Evolutionary conservation across 35 echinoderm and acorn worm species (phyloP).

Genomic region (Heliocidaris tuberculata): DNA sequence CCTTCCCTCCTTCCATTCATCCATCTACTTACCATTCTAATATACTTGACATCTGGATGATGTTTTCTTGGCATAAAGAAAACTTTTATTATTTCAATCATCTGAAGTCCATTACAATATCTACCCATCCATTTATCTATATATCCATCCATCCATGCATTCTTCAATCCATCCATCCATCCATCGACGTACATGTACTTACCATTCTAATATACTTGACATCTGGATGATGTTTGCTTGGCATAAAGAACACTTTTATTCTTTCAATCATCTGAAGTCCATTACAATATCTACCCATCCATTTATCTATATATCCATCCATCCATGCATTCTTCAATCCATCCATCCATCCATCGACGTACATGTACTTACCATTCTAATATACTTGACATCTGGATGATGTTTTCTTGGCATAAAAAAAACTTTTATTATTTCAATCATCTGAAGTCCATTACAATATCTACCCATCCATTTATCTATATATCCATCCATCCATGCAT

Average conservation of each 20-base stretch:
- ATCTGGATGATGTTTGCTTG: too few relatives aligned
- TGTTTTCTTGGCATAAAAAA: slow-evolving; percentile 97
- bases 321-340: neutral
- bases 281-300: neutral
- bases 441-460: neutral
- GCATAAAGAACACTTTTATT: too few relatives aligned
- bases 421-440: neutral
- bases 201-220: too few relatives aligned
- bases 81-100: too few relatives aligned
- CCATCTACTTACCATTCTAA: neutral
- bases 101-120: too few relatives aligned
- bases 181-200: too few relatives aligned
- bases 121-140: neutral
- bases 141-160: neutral
- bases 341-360: too few relatives aligned
- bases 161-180: neutral
- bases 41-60: neutral
- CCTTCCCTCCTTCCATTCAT: neutral
- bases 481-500: too few relatives aligned
- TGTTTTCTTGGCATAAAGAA: too few relatives aligned
- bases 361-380: slow-evolving; percentile 2
- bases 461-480: neutral
- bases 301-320: neutral
- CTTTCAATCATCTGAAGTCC: neutral
- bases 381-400: slow-evolving; percentile 42